Evolutionary conservation across 2,888 invertebrate species (phyloP), one percentile per base, ranked within the genome.

Genomic region (Philhelius pedissequus): DNA sequence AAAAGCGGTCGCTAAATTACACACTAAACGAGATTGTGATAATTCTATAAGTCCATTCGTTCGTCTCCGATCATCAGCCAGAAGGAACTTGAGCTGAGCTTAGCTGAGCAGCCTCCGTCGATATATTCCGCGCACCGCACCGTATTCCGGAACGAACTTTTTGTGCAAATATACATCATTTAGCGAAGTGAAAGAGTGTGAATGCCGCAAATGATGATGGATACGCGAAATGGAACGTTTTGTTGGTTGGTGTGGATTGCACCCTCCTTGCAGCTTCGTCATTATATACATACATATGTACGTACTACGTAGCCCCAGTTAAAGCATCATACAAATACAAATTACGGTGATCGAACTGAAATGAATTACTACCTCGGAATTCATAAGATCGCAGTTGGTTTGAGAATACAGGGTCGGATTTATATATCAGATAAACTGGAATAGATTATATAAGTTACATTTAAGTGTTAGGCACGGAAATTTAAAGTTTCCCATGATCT

Each of bases 121-220:
- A 3, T 43, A 18, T 43, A 9, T 3, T 0, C n/a, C 11, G n/a
- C 11, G 11, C 20, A 43, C 43, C 18, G n/a, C n/a, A 18, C 20
- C 5, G 6, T 27, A 48, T 73, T 73, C 64, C 74, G 70, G 74
- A 84, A 79, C 80, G 75, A 75, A 84, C 50, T 60, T 75, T 84
- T 80, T 84, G 84, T 80, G 76, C 84, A 84, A 84, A 84, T 84
- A 84, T 84, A 84, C 84, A 80, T 84, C 80, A 84, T 84, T 84
- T 84, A 84, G 80, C 70, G 75, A 84, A 84, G 84, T 84, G 84
- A 80, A 84, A 84, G 80, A 84, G 84, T 84, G 84, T 84, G 84
- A 84, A 84, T 84, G 84, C 84, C 84, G 84, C 84, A 84, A 84
- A 84, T 84, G 84, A 84, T 80, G 84, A 84, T 84, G 84, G 84